These are phyloP conservation scores for Psittacula echo DNA, from an alignment of 2,797 vertebrate species.

Conservation along the genomic window DNA sequence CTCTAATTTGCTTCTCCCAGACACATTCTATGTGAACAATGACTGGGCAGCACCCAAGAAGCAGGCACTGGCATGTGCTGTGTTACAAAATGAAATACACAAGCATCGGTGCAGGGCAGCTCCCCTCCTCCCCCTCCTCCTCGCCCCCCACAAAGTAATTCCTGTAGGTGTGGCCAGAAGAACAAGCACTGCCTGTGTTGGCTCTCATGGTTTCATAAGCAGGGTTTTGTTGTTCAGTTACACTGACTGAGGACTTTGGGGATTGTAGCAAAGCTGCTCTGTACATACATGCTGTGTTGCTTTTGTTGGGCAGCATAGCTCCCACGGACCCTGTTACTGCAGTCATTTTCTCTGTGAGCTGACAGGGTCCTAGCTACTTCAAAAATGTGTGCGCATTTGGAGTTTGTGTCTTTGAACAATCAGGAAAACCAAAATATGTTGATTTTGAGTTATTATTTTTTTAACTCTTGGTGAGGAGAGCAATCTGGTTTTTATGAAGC, in stretches of 20 bases:
- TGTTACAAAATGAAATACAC: neutral
- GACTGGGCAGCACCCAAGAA: neutral
- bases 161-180: slow-evolving; percentile 55
- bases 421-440: neutral
- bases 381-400: slow-evolving; percentile 51
- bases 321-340: slow-evolving; percentile 50
- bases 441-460: neutral
- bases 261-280: slow-evolving; percentile 72
- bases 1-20: neutral
- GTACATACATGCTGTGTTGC: slow-evolving; percentile 70
- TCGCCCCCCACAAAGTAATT: neutral
- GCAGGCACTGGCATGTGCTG: neutral
- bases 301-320: slow-evolving; percentile 70
- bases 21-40: neutral
- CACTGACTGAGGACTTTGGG: slow-evolving; percentile 72
- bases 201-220: slow-evolving; percentile 76
- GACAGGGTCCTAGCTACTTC: slow-evolving; percentile 47
- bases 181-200: slow-evolving; percentile 60
- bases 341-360: slow-evolving; percentile 55
- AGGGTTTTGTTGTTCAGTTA: slow-evolving; percentile 75
- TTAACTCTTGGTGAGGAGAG: neutral
- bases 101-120: neutral
- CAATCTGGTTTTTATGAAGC: neutral
- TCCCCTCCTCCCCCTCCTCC: neutral
- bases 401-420: slow-evolving; percentile 12